A percentile compares a stretch with the other conserved stretches of the same genome.
phyloP scores from a whole-genome alignment of 2,797 vertebrate species.

The Champsocephalus esox region DNA sequence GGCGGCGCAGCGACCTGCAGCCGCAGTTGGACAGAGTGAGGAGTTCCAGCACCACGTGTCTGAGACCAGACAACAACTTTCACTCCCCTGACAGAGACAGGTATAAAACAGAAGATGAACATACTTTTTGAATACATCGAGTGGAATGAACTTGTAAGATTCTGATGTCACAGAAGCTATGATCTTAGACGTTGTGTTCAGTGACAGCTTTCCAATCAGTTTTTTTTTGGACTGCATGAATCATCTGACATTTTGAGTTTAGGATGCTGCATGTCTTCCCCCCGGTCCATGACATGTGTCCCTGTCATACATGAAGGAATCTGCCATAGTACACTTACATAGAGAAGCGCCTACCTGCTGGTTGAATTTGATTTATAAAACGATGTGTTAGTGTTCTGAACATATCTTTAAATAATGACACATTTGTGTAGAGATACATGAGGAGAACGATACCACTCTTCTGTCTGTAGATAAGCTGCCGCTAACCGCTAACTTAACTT shows the following conservation, averaged over 20 bases:
- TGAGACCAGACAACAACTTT: conserved; percentile 97
- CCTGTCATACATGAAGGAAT: conserved; percentile 32
- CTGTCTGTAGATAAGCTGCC: background rate
- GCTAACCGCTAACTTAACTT: background rate
- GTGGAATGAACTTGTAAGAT: background rate
- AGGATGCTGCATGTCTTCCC: conserved; percentile 34
- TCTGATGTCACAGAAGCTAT: background rate
- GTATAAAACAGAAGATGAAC: conserved; percentile 80
- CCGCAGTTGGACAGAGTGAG: conserved; percentile 97
- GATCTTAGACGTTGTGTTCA: background rate
- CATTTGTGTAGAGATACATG: background rate
- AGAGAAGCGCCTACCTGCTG: background rate
- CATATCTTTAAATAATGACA: background rate
- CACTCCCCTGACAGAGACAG: conserved; percentile 97
- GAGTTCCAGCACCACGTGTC: conserved; percentile 99
- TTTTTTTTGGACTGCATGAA: conserved; percentile 11
- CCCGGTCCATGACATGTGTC: conserved; percentile 37
- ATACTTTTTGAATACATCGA: conserved; percentile 1
- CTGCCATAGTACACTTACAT: background rate
- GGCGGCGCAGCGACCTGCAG: conserved; percentile 96
- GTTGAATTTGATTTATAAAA: conserved; percentile 5
- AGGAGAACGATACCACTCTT: background rate
- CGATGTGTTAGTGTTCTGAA: background rate
- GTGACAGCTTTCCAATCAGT: background rate
- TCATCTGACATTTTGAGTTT: conserved; percentile 22